phyloP scores from a whole-genome alignment of 1,140 invertebrate species.

The Cydia amplana region DNA sequence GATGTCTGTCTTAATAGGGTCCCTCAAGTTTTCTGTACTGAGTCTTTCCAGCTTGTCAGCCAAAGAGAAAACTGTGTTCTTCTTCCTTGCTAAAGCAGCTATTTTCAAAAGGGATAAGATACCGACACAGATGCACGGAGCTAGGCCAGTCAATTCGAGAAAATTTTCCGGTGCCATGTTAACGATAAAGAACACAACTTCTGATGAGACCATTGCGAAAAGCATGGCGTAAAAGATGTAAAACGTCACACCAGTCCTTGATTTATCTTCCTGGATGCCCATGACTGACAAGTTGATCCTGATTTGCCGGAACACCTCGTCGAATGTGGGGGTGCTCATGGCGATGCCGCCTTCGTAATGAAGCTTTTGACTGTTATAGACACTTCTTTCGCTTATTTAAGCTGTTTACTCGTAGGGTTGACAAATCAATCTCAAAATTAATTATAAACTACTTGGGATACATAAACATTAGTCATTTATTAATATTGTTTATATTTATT shows the following conservation, averaged over 20 bases:
- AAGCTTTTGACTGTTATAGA: neutral
- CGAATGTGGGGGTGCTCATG: constrained; percentile 56
- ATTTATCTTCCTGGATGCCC: constrained; percentile 49
- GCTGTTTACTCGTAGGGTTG: neutral
- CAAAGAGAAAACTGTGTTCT: constrained; percentile 49
- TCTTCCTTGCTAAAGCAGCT: constrained; percentile 43
- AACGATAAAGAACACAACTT: constrained; percentile 49
- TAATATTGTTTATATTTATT: too few relatives aligned
- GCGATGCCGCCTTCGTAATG: neutral
- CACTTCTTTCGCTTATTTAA: neutral
- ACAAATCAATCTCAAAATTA: neutral
- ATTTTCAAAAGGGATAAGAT: constrained; percentile 56
- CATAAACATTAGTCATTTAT: too few relatives aligned
- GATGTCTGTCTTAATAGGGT: constrained; percentile 42
- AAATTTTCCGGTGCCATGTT: constrained; percentile 56
- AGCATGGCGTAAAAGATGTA: constrained; percentile 45
- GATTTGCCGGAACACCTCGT: constrained; percentile 57
- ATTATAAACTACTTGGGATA: too few relatives aligned
- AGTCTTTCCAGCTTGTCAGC: constrained; percentile 42
- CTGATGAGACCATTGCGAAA: constrained; percentile 43
- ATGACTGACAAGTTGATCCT: constrained; percentile 53
- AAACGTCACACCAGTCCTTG: constrained; percentile 46
- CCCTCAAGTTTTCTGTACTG: constrained; percentile 41
- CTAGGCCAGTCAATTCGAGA: constrained; percentile 53
- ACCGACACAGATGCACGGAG: constrained; percentile 54